These are phyloP conservation scores for Athalia cordata DNA, from an alignment of 2,888 invertebrate genomes.

Conservation along the genomic window DNA sequence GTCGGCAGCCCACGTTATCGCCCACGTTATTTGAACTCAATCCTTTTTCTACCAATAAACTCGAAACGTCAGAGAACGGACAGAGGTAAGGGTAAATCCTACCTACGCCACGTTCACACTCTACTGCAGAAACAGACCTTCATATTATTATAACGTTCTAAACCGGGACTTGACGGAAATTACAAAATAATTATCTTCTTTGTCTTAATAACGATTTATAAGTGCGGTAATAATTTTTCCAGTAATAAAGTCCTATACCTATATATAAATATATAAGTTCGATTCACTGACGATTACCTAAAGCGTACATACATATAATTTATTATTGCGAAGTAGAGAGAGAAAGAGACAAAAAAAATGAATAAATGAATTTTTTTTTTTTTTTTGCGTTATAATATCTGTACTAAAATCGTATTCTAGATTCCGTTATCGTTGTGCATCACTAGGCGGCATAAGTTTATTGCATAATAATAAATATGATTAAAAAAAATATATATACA, in stretches of 20 bases:
- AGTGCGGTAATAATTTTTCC: slow-evolving; percentile 3
- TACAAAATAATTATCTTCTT: slow-evolving; percentile 30
- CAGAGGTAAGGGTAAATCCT: not conserved
- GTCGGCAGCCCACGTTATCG: slow-evolving; percentile 27
- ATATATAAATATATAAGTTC: too few species aligned
- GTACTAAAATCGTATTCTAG: too few species aligned
- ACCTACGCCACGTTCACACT: not conserved
- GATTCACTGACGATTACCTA: too few species aligned
- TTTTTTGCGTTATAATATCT: too few species aligned
- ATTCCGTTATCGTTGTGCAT: too few species aligned
- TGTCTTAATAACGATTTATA: slow-evolving; percentile 8
- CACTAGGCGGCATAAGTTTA: too few species aligned
- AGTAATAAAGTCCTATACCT: not conserved
- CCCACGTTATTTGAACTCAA: slow-evolving; percentile 41
- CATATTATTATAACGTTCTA: not conserved
- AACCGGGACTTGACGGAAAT: slow-evolving; percentile 40
- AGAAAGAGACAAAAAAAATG: too few species aligned
- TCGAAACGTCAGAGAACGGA: not conserved
- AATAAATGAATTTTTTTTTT: too few species aligned
- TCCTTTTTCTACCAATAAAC: slow-evolving; percentile 11
- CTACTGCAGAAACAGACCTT: slow-evolving; percentile 10
- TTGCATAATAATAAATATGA: too few species aligned
- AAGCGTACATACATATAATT: too few species aligned
- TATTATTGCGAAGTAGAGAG: too few species aligned
- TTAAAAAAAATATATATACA: too few species aligned